phyloP scores from a whole-genome alignment of 1,140 invertebrate genomes.

The Aphidius ervi region DNA sequence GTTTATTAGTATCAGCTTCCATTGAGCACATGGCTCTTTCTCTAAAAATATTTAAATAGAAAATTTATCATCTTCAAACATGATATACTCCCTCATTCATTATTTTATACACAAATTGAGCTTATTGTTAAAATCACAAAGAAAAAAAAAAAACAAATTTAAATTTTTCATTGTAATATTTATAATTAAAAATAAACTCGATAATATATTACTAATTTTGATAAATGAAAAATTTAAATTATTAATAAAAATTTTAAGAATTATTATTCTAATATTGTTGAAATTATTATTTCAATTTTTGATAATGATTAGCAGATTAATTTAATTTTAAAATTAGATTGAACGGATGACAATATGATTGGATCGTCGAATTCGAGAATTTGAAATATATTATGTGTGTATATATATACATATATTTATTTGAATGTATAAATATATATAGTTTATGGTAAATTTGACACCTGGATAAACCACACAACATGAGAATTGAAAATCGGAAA shows the following conservation, averaged over 20 bases:
- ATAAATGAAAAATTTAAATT: background rate
- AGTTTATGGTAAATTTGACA: too few relatives aligned
- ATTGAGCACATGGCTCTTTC: too few relatives aligned
- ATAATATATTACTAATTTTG: background rate
- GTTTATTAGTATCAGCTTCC: too few relatives aligned
- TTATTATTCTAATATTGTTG: background rate
- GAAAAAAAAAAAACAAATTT: background rate
- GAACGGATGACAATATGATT: background rate
- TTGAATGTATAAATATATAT: too few relatives aligned
- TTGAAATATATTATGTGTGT: background rate
- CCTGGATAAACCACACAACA: too few relatives aligned
- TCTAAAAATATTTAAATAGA: too few relatives aligned
- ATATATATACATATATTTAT: background rate
- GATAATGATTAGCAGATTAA: background rate
- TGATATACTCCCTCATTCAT: too few relatives aligned
- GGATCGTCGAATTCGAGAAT: conserved; percentile 6
- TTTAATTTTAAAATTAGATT: conserved; percentile 9
- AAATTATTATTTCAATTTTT: background rate
- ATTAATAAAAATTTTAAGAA: too few relatives aligned
- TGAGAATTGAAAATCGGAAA: conserved; percentile 12
- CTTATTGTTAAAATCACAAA: background rate
- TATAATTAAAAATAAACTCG: too few relatives aligned
- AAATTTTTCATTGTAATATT: background rate
- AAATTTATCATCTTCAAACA: too few relatives aligned
- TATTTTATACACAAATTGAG: too few relatives aligned